A percentile compares a stretch with the other conserved stretches of the same genome.
Evolutionary conservation across 2,888 invertebrate genomes (phyloP).

Genomic region (Epinotia demarniana): DNA sequence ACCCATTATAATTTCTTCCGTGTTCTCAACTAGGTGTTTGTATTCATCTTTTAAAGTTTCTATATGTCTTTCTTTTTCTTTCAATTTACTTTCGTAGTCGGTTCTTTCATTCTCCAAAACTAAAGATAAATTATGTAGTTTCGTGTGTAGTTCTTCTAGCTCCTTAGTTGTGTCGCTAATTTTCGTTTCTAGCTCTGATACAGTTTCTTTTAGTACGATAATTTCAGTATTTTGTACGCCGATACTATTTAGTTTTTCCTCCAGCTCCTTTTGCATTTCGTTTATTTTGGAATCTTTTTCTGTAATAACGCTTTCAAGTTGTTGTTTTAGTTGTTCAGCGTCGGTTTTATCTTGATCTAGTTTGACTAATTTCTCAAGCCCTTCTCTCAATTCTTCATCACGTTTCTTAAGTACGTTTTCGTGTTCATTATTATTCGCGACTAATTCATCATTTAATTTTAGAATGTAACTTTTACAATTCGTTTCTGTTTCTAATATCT

Average conservation of each 20-base stretch:
- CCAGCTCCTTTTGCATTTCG: slow-evolving; percentile 52
- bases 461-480: slow-evolving; percentile 56
- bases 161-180: slow-evolving; percentile 55
- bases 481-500: slow-evolving; percentile 59
- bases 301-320: slow-evolving; percentile 48
- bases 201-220: slow-evolving; percentile 52
- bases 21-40: slow-evolving; percentile 31
- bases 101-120: slow-evolving; percentile 60
- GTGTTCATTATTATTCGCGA: slow-evolving; percentile 57
- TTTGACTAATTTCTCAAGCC: slow-evolving; percentile 57
- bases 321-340: slow-evolving; percentile 54
- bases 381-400: slow-evolving; percentile 63
- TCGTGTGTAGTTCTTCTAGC: slow-evolving; percentile 52
- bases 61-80: slow-evolving; percentile 45
- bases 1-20: slow-evolving; percentile 65
- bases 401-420: slow-evolving; percentile 59
- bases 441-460: slow-evolving; percentile 59
- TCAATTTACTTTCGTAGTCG: slow-evolving; percentile 73
- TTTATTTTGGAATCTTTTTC: slow-evolving; percentile 57
- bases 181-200: slow-evolving; percentile 54
- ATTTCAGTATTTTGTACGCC: slow-evolving; percentile 54
- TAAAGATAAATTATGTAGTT: slow-evolving; percentile 54
- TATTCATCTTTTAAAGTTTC: slow-evolving; percentile 45
- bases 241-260: slow-evolving; percentile 55
- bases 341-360: slow-evolving; percentile 54